Evolutionary conservation across 2,113 vertebrate species (phyloP).

Genomic region (Otus sunia): DNA sequence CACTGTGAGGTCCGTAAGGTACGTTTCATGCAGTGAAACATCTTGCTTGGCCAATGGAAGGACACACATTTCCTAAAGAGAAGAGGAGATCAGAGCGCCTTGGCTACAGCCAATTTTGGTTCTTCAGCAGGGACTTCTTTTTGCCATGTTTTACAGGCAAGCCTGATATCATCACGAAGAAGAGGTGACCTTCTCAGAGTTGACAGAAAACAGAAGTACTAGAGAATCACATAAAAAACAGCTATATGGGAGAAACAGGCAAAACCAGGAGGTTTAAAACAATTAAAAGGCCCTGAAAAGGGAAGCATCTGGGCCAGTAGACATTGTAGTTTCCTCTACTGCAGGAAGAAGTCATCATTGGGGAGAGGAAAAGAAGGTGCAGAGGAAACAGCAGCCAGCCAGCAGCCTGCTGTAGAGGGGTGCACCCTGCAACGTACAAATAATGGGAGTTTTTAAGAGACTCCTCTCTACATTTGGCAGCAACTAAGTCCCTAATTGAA

Average conservation of each 20-base stretch:
- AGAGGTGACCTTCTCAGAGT: neutral
- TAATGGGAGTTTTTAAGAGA: neutral
- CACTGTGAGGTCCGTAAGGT: neutral
- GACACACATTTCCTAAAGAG: neutral
- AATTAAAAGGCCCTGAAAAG: neutral
- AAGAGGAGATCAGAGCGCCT: neutral
- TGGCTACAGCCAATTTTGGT: neutral
- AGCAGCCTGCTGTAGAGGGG: neutral
- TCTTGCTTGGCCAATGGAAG: neutral
- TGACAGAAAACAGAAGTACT: neutral
- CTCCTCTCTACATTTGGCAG: neutral
- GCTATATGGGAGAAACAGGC: neutral
- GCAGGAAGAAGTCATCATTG: neutral
- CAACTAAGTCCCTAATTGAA: neutral
- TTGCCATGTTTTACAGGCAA: neutral
- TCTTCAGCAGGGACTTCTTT: neutral
- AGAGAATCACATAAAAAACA: neutral
- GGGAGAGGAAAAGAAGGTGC: neutral
- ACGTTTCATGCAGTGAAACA: neutral
- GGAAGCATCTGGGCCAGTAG: neutral
- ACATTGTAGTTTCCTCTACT: accelerated
- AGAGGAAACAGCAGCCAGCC: neutral
- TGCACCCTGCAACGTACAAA: neutral
- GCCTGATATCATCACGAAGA: neutral
- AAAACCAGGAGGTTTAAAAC: neutral